Conservation (phyloP, 2,113 vertebrate species). For the Morone chrysops region DNA sequence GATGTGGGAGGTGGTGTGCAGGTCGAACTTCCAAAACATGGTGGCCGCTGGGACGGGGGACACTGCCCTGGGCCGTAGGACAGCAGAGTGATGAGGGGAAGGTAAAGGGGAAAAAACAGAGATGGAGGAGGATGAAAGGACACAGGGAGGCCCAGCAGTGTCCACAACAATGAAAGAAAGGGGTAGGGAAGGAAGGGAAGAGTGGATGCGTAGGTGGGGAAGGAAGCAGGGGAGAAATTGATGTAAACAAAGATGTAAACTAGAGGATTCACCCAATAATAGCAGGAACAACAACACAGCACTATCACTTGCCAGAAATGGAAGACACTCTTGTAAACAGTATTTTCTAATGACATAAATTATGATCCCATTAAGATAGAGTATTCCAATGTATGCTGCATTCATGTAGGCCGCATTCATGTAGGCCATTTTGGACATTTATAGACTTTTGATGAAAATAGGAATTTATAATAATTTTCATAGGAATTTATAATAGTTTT, state of each 20-base stretch:
- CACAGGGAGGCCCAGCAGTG: conserved; percentile 5
- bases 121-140: conserved; percentile 1
- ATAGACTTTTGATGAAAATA: background rate
- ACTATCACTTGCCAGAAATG: conserved; percentile 5
- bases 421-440: background rate
- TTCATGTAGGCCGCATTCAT: background rate
- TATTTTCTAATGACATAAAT: background rate
- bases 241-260: conserved; percentile 37
- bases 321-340: conserved; percentile 5
- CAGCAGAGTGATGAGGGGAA: background rate
- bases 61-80: conserved; percentile 74
- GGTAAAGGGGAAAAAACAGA: background rate
- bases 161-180: conserved; percentile 30
- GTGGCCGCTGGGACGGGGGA: conserved; percentile 80
- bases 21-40: conserved; percentile 99
- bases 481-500: conserved; percentile 1
- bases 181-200: conserved; percentile 11
- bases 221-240: conserved; percentile 28
- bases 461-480: background rate
- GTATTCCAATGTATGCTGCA: conserved; percentile 3
- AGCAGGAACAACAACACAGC: conserved; percentile 26
- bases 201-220: conserved; percentile 17
- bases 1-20: conserved; percentile 95
- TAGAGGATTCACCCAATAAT: conserved; percentile 8
- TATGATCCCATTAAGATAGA: background rate